Conservation (phyloP, 2,113 vertebrate genomes). For the Prionailurus viverrinus region DNA sequence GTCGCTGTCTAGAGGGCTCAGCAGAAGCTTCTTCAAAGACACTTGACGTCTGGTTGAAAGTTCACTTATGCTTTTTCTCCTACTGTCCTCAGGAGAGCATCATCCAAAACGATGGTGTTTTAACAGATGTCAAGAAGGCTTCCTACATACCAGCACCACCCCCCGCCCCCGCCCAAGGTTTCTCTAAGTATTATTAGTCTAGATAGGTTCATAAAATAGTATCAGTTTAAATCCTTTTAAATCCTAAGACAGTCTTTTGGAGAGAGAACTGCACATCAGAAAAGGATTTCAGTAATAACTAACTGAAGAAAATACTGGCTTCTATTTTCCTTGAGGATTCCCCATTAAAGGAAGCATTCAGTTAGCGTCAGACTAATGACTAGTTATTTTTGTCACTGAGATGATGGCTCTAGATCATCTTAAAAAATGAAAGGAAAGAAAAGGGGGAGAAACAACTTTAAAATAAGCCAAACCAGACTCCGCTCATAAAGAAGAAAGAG, state of each 20-base stretch:
- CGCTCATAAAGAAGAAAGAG: neutral
- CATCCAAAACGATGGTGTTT: neutral
- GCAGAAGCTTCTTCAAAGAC: neutral
- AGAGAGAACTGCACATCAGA: constrained; percentile 54
- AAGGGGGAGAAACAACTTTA: neutral
- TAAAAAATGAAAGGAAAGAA: neutral
- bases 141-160: neutral
- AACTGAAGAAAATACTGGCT: neutral
- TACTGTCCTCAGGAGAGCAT: constrained; percentile 8
- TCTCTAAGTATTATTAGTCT: constrained; percentile 66
- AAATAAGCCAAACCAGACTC: neutral
- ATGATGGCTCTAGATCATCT: neutral
- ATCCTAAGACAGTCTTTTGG: constrained; percentile 44
- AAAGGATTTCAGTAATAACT: constrained; percentile 63
- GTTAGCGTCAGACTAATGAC: neutral
- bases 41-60: neutral
- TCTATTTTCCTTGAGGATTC: constrained; percentile 63
- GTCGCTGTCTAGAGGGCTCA: neutral
- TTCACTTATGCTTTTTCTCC: neutral
- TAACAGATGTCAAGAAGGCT: neutral
- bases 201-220: constrained; percentile 59
- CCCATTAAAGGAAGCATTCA: constrained; percentile 10
- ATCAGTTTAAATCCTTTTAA: constrained; percentile 56
- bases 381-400: neutral
- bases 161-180: neutral